Conservation (phyloP, 1,140 invertebrate genomes). For the Drosophila albomicans region DNA sequence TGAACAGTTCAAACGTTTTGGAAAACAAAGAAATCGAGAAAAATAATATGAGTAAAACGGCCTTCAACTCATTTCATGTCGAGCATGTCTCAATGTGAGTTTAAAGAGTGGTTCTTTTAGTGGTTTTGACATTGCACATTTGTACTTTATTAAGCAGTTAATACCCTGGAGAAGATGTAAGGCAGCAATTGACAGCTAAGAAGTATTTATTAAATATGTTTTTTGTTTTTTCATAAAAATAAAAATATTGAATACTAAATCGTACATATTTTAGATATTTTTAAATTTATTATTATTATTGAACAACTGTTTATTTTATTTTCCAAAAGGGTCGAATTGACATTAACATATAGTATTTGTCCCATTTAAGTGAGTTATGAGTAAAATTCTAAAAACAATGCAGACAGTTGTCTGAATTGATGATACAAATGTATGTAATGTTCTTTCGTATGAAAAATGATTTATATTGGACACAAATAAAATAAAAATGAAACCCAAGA, state of each 20-base stretch:
- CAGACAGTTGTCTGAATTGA: background rate
- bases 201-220: background rate
- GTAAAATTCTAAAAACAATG: background rate
- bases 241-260: too few species aligned
- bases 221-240: too few species aligned
- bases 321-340: background rate
- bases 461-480: constrained; percentile 28
- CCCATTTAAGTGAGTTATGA: background rate
- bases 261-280: background rate
- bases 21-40: constrained; percentile 1
- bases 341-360: background rate
- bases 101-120: background rate
- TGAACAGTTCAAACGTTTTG: constrained; percentile 27
- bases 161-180: background rate
- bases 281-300: background rate
- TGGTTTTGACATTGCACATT: background rate
- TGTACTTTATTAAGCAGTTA: background rate
- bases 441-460: constrained; percentile 17
- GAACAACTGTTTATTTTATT: background rate
- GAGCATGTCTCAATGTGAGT: background rate
- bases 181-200: too few species aligned
- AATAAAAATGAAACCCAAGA: constrained; percentile 1
- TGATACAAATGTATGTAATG: constrained; percentile 4
- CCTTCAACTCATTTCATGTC: constrained; percentile 5
- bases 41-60: background rate